A percentile compares a stretch with the other conserved stretches of the same genome.
Conservation (phyloP, 2,797 vertebrate species). For the Microtus agrestis region DNA sequence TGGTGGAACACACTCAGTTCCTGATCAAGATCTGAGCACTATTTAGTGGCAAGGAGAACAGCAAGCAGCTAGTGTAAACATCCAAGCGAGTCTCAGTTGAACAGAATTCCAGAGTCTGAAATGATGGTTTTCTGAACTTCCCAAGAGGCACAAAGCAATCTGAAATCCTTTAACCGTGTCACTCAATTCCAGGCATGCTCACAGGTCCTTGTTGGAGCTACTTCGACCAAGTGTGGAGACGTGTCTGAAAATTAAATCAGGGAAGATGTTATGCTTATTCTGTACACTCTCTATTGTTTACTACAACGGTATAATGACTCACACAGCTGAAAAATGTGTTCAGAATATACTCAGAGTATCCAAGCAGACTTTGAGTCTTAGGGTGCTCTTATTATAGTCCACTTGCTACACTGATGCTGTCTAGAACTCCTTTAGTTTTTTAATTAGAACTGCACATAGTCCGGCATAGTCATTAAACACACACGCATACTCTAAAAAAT, state of each 20-base stretch:
- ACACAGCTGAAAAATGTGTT: background rate
- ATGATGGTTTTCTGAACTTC: constrained; percentile 72
- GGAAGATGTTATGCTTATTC: constrained; percentile 76
- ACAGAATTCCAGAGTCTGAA: constrained; percentile 78
- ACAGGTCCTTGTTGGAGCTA: constrained; percentile 62
- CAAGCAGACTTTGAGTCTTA: background rate
- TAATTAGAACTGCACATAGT: background rate
- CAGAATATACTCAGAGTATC: constrained; percentile 28
- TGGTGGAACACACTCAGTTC: constrained; percentile 70
- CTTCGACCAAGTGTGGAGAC: constrained; percentile 75
- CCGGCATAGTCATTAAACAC: background rate
- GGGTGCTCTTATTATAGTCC: accelerated
- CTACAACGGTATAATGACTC: background rate
- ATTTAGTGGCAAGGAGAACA: constrained; percentile 24
- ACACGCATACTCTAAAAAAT: background rate
- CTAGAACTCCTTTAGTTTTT: background rate
- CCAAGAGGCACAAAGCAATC: constrained; percentile 66
- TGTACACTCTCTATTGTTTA: background rate
- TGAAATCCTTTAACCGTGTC: constrained; percentile 63
- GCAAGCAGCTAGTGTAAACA: constrained; percentile 83
- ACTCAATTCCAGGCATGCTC: constrained; percentile 69
- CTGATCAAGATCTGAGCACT: constrained; percentile 5
- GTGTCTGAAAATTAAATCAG: constrained; percentile 89
- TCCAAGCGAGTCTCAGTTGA: constrained; percentile 68
- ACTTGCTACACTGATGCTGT: accelerated